Conservation (phyloP, 2,113 vertebrate species). For the Conger conger region DNA sequence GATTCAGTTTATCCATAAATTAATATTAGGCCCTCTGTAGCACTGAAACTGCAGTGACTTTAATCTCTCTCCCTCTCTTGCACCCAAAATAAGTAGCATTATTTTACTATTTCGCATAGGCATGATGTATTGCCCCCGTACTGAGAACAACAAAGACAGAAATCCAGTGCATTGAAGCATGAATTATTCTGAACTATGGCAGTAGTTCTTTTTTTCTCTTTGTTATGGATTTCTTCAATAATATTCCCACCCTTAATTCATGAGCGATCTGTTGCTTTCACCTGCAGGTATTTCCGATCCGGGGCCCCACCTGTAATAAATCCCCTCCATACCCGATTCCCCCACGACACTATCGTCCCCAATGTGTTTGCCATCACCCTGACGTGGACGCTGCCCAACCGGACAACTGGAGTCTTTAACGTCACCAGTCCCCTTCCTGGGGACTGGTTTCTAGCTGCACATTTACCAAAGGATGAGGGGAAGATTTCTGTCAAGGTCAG, state of each 20-base stretch:
- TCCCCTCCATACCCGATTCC: conserved; percentile 84
- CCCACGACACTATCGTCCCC: conserved; percentile 87
- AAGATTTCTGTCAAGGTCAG: conserved; percentile 98
- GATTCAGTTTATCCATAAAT: conserved; percentile 41
- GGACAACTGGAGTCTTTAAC: conserved; percentile 93
- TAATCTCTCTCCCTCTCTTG: not conserved
- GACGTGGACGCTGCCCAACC: conserved; percentile 96
- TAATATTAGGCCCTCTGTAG: conserved; percentile 28
- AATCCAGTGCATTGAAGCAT: conserved; percentile 17
- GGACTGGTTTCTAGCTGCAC: conserved; percentile 96
- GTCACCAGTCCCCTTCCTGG: conserved; percentile 93
- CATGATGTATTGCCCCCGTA: conserved; percentile 36
- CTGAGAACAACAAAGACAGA: conserved; percentile 28
- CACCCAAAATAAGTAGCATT: not conserved
- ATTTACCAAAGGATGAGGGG: conserved; percentile 92
- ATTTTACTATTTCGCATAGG: conserved; percentile 25
- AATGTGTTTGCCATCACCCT: conserved; percentile 90
- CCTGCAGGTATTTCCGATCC: conserved; percentile 89
- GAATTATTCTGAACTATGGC: not conserved
- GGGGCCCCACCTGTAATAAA: conserved; percentile 96
- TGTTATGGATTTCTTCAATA: not conserved
- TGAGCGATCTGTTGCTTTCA: conserved; percentile 35
- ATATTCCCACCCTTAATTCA: not conserved
- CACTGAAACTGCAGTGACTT: not conserved
- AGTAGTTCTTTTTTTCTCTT: not conserved